Percentiles rank a stretch among this genome's conserved stretches.
These are phyloP conservation scores for Gymnopithys bicolor DNA, from an alignment of 2,797 vertebrate species.

Conservation along the genomic window DNA sequence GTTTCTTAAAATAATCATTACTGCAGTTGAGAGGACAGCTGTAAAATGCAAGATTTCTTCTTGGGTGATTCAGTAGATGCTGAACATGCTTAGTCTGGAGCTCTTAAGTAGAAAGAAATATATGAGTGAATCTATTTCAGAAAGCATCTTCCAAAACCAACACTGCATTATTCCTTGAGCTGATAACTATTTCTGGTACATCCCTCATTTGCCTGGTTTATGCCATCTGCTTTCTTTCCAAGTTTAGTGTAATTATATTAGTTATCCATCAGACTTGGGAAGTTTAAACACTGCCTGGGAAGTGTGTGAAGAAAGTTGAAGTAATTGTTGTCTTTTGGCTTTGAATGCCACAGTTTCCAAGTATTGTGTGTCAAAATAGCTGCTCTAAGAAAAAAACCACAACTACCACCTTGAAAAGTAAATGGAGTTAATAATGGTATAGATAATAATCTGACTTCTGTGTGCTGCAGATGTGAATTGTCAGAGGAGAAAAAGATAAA, in stretches of 20 bases:
- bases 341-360: conserved; percentile 2
- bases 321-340: conserved; percentile 33
- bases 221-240: conserved; percentile 66
- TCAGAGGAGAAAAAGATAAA: conserved; percentile 72
- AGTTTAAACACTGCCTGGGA: conserved; percentile 24
- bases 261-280: conserved; percentile 43
- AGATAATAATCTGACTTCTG: conserved; percentile 72
- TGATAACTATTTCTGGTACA: conserved; percentile 59
- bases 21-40: conserved; percentile 41
- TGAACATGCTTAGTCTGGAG: not conserved
- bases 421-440: conserved; percentile 71
- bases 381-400: conserved; percentile 1
- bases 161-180: conserved; percentile 36
- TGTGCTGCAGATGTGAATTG: conserved; percentile 57
- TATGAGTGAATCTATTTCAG: not conserved
- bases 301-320: conserved; percentile 41
- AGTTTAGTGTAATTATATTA: conserved; percentile 61
- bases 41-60: conserved; percentile 12
- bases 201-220: conserved; percentile 65
- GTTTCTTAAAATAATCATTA: conserved; percentile 33
- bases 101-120: not conserved
- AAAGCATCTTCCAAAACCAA: not conserved
- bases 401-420: conserved; percentile 36
- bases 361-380: conserved; percentile 7
- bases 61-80: not conserved